These are phyloP conservation scores for Mesitornis unicolor DNA, from an alignment of 2,113 vertebrate genomes.

Conservation along the genomic window DNA sequence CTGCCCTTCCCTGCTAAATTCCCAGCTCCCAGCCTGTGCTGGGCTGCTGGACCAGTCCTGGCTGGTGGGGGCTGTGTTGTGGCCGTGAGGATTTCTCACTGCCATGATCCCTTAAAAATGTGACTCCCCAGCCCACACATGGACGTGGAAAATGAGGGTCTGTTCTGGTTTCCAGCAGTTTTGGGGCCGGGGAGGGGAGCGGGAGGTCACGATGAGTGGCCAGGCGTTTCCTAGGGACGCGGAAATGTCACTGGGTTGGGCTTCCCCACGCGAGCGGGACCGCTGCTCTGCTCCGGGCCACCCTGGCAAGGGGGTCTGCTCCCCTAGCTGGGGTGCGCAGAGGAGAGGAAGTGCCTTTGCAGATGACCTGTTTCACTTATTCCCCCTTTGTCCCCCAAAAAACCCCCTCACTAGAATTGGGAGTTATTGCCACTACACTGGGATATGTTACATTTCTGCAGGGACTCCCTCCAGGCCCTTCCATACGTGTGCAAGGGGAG, in stretches of 20 bases:
- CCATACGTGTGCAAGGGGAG: background rate
- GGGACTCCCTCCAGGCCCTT: background rate
- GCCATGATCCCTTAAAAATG: background rate
- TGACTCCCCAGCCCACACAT: background rate
- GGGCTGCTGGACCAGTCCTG: background rate
- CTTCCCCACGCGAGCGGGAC: background rate
- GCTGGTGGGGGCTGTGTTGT: background rate
- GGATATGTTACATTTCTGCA: background rate
- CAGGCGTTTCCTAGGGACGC: background rate
- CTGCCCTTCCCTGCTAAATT: background rate
- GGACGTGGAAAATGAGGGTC: background rate
- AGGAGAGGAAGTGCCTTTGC: background rate
- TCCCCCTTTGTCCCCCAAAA: rapidly evolving
- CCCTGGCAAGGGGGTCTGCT: background rate
- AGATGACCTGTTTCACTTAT: constrained; percentile 5
- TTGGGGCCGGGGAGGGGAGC: background rate
- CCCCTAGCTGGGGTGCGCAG: background rate
- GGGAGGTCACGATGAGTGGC: background rate
- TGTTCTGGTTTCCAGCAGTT: background rate
- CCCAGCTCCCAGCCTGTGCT: background rate
- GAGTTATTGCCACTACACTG: background rate
- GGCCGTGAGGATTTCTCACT: background rate
- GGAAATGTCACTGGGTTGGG: background rate
- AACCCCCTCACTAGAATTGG: background rate
- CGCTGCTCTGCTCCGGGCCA: background rate